phyloP scores from a whole-genome alignment of 2,113 vertebrate species.

The Heterochromis multidens region DNA sequence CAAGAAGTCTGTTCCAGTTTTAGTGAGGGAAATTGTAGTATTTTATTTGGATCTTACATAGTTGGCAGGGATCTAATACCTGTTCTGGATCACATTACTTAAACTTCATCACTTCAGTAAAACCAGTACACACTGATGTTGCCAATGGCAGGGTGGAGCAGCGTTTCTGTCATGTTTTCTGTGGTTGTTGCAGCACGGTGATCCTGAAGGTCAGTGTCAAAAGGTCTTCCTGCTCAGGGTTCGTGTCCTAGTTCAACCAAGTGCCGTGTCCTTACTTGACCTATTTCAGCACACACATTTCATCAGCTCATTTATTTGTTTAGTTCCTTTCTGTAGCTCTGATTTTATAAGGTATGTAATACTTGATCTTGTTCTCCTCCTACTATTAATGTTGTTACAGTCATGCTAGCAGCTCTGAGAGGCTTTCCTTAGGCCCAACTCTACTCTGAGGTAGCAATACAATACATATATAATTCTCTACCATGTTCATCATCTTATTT shows the following conservation, averaged over 20 bases:
- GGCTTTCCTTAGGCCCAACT: neutral
- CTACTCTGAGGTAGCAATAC: neutral
- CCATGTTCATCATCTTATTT: fast-evolving
- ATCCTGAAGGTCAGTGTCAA: slow-evolving; percentile 71
- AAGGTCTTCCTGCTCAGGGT: slow-evolving; percentile 80
- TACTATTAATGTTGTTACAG: neutral
- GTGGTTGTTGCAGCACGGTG: slow-evolving; percentile 49
- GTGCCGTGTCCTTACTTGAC: neutral
- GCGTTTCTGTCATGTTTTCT: neutral
- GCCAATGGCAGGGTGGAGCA: too few relatives aligned
- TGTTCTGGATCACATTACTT: too few relatives aligned
- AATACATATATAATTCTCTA: neutral
- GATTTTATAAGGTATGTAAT: neutral
- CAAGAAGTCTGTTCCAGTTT: neutral
- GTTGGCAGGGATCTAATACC: too few relatives aligned
- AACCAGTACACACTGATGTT: too few relatives aligned
- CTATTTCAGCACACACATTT: neutral
- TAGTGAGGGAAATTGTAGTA: too few relatives aligned
- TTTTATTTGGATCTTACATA: too few relatives aligned
- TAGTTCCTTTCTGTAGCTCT: neutral
- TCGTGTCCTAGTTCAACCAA: neutral
- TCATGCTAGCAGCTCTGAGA: neutral
- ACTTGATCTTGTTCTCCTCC: neutral
- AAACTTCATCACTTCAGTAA: too few relatives aligned
- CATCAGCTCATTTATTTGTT: neutral